Base-by-base conservation (phyloP, 2,797 vertebrate species). In the Florisuga fusca region DNA sequence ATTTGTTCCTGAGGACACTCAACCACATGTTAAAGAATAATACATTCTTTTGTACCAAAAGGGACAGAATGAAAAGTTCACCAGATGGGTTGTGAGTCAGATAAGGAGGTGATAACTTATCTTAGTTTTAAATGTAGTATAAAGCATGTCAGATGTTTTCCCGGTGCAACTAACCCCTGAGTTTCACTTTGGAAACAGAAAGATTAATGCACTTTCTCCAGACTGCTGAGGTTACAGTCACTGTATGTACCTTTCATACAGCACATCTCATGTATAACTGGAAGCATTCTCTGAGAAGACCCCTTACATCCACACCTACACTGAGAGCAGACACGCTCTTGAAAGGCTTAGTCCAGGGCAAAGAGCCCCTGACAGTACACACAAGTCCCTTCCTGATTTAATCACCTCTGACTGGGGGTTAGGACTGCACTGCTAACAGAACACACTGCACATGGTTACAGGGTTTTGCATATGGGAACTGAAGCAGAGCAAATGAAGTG, bases 341-440 rank as follows among this genome's bases (percentile, higher is more conserved):
- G 51, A 18, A 82, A 67, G 14, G 5, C 63, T 55, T 29, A 34
- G 15, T 31, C 33, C 33, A 54, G 36, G 15, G n/a, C 23, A 79
- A 33, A 71, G 20, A 21, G 26, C 57, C 71, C 31, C 15, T 34
- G 61, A 16, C 15, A 41, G 18, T 0, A 4, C 54, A 20, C 3
- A 26, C 1, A 15, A 46, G 10, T 46, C 20, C 26, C 11, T 25
- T 81, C 43, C 71, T 8, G 21, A 48, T 7, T 63, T 6, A 27
- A 0, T 43, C 10, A 41, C 29, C 31, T 59, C 6, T 3, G 3
- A 6, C 15, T 4, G 0, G 2, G 19, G 46, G 26, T 62, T 7
- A 51, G 78, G 67, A 31, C 6, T 63, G 15, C 16, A 7, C 26
- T 36, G 27, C 34, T 41, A 48, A 16, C 4, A 31, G 63, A 58